A percentile compares a stretch with the other conserved stretches of the same genome.
Conservation (phyloP, 1,140 invertebrate species). For the Ostrea denselamellosa region DNA sequence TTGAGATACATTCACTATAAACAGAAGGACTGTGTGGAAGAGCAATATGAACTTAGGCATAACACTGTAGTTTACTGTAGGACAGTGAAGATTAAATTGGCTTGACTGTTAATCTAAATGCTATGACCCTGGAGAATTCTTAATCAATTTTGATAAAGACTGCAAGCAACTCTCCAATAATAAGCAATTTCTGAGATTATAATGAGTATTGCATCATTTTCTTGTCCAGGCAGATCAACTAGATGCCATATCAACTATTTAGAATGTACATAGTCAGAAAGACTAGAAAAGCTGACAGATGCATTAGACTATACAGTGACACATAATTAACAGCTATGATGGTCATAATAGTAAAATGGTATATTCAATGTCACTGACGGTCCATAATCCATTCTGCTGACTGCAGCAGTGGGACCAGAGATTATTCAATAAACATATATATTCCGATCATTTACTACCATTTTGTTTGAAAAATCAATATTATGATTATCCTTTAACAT, state of each 20-base stretch:
- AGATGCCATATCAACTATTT: neutral
- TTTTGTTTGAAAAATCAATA: conserved; percentile 40
- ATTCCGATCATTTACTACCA: neutral
- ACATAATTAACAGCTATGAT: neutral
- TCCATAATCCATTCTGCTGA: neutral
- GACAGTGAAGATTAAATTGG: conserved; percentile 12
- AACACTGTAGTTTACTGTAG: neutral
- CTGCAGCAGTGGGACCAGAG: neutral
- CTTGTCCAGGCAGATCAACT: neutral
- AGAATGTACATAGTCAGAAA: neutral
- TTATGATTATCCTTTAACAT: neutral
- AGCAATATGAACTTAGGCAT: too few relatives aligned
- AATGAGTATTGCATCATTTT: conserved; percentile 20
- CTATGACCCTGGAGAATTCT: neutral
- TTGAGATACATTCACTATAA: neutral
- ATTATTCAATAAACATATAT: neutral
- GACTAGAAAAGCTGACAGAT: neutral
- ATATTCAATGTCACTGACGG: neutral
- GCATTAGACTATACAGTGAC: neutral
- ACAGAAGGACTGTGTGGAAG: too few relatives aligned
- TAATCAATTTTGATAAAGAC: conserved; percentile 40
- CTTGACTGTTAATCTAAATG: neutral
- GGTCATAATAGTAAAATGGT: neutral
- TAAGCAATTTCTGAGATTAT: neutral
- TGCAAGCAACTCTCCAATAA: neutral